Evolutionary conservation across 1,140 invertebrate genomes (phyloP), one percentile per base, ranked within the genome.

Genomic region (Tetramorium parvispinum): DNA sequence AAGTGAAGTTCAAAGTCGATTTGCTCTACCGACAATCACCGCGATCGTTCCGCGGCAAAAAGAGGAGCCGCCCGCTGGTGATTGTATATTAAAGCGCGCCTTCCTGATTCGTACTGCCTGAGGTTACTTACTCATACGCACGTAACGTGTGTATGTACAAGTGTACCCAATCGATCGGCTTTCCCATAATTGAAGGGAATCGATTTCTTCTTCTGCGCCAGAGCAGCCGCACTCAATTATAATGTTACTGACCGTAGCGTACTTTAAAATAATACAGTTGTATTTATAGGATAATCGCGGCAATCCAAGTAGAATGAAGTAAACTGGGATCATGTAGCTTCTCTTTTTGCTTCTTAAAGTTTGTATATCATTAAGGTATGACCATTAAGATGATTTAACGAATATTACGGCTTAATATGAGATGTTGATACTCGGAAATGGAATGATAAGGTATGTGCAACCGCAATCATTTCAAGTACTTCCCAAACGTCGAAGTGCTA

Each of bases 1-100:
- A 83, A 83, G 79, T 73, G 57, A 83, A 83, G 40, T 83, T 83
- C 53, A 83, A 83, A 83, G 68, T 75, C 79, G 68, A 75, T 83
- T 83, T 83, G 40, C 53, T 68, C 46, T 27, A 24, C 40, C 66
- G 43, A 59, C 68, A 83, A 83, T 83, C 79, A 83, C 40, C 37
- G 43, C 21, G 46, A 55, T 51, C 43, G 32, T 13, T 37, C 24
- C 21, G 40, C 43, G 10, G 37, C 75, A 53, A 79, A 68, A 53
- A 51, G 21, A 79, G 13, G n/a, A 65, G 13, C 61, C 76, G 77
- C 43, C 27, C 46, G 27, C 16, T 70, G 21, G 65, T 75, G 79
- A 82, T 59, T 57, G 79, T 73, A 27, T 37, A 83, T 83, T 75
- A 83, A 83, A 73, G n/a, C 8, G n/a, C 46, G 24, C 53, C 61